Base-by-base conservation (phyloP, 2,888 invertebrate species). In the Corbicula japonica region DNA sequence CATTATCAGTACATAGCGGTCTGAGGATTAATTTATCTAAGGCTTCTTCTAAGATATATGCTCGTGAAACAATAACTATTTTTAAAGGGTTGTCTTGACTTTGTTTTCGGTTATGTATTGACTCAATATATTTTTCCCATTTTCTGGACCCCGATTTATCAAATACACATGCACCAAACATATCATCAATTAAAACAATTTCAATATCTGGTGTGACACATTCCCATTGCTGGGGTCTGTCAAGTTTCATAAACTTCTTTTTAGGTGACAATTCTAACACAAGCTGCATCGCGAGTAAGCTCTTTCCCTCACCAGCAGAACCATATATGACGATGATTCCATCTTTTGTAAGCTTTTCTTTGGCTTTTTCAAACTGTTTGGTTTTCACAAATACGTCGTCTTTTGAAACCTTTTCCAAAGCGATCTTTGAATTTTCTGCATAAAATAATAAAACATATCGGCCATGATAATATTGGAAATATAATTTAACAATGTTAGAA, bases 181-280 rank as follows among this genome's bases (percentile, higher is more conserved):
- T 32, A 32, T 54, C 54, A 54, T 54, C 54, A 30, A 54, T 54
- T 10, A 54, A 32, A 10, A 54, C 54, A 10, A n/a, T 32, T 6
- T 32, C n/a, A 3, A 54, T 54, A 18, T 10, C 12, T 8, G 2
- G 30, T 10, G 10, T 54, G 2, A 3, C 6, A 18, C 8, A n/a
- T 21, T 18, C 32, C 54, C 54, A 54, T 4, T 54, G 18, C 4
- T 12, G 4, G 23, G 5, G 5, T 3, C 4, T 54, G 34, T 54
- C 34, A 18, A 54, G 3, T 10, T 54, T 30, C 32, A 54, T 21
- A 18, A 30, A 54, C 8, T n/a, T 54, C 18, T 54, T n/a, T 8
- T 18, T 41, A 12, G 41, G 15, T 54, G 32, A n/a, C 15, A 21
- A 15, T 54, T 30, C 23, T 18, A 41, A 15, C 8, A 54, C 32